Percentiles rank a stretch among this genome's conserved stretches.
phyloP scores from a whole-genome alignment of 2,797 vertebrate genomes.

The Artibeus jamaicensis region DNA sequence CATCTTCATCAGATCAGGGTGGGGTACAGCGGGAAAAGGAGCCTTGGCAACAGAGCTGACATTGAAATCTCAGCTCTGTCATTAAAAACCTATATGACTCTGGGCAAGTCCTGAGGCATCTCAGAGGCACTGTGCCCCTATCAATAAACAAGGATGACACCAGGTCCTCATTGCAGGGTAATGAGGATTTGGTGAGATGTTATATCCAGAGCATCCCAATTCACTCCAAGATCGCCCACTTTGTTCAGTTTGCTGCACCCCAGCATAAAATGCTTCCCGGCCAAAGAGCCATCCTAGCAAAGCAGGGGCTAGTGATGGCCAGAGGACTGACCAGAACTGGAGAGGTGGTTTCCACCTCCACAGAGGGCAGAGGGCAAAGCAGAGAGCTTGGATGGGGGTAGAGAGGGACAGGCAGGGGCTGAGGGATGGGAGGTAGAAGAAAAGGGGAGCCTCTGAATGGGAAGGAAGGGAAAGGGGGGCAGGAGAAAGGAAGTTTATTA shows the following conservation, averaged over 20 bases:
- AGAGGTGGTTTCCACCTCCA: background rate
- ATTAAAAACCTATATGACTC: background rate
- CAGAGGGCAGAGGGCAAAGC: background rate
- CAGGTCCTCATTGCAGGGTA: background rate
- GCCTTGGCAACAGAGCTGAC: background rate
- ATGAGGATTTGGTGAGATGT: background rate
- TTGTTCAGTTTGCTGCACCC: background rate
- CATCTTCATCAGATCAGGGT: background rate
- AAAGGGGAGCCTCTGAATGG: conserved; percentile 57
- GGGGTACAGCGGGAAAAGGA: background rate
- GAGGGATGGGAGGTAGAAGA: background rate
- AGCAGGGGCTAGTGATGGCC: background rate
- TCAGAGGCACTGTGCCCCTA: background rate
- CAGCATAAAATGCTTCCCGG: background rate
- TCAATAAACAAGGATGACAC: background rate
- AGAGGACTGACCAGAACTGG: background rate
- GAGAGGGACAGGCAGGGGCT: background rate
- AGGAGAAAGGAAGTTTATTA: conserved; percentile 74
- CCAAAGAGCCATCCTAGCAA: background rate
- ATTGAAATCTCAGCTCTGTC: background rate
- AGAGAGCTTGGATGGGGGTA: background rate
- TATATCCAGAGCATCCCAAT: background rate
- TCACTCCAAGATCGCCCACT: background rate
- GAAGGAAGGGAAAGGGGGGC: conserved; percentile 54
- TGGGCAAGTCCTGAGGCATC: background rate